Evolutionary conservation across 2,113 vertebrate genomes (phyloP), one percentile per base, ranked within the genome.

Genomic region (rabbit (Oryctolagus cuniculus)): DNA sequence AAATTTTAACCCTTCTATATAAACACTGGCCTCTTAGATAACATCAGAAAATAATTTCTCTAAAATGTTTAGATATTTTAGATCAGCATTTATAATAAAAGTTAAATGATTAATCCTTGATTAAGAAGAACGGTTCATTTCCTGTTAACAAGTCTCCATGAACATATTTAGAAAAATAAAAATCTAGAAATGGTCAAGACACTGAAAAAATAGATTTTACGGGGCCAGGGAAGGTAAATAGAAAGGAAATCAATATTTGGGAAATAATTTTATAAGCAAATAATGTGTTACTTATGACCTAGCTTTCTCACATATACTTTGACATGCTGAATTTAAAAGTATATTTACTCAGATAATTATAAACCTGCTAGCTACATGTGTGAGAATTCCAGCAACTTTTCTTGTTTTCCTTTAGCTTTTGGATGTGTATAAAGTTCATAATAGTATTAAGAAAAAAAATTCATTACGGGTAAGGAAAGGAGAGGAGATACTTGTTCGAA

Each of bases 131-230:
- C 61, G 91, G n/a, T 36, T 93, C 8, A 75, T 55, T 36, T 90
- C 49, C 83, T 58, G 55, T 58, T 58, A 58, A 58, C 44, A 51
- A 63, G 36, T 55, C 51, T 85, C 24, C 67, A 80, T n/a, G 63
- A 96, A 89, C 58, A 75, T 44, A 91, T 25, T 89, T 67, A 74
- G 67, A 92, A 80, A 96, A 92, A 79, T 7, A 80, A 93, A 53
- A 63, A 51, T 81, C 51, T 27, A 91, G 15, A 84, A 91, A 84
- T 73, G 66, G 80, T 34, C 12, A 94, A 80, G 11, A 74, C 66
- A 89, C 15, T 80, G 16, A 58, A 81, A 80, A 89, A 89, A 90
- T 6, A 83, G 55, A 70, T 86, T 79, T 80, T 90, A 86, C 10
- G 31, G 36, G 7, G 21, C 13, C 55, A 61, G 49, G 5, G 10